phyloP scores from a whole-genome alignment of 2,888 invertebrate species.

The Drosophila borborema region DNA sequence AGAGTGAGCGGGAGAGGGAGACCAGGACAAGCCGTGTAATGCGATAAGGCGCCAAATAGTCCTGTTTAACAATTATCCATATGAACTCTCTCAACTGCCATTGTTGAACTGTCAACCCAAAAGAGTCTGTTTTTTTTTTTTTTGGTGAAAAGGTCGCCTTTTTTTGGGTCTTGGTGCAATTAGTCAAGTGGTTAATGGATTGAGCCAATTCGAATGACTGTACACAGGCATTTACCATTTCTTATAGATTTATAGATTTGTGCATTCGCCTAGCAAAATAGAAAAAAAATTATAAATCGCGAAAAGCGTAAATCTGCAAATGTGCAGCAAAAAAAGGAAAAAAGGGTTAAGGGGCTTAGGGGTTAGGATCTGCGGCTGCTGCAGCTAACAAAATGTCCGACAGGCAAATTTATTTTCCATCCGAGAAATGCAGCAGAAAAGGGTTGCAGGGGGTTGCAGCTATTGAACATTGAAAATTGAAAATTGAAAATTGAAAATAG shows the following conservation, averaged over 20 bases:
- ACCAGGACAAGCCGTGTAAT: constrained; percentile 57
- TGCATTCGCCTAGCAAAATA: constrained; percentile 34
- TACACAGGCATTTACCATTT: constrained; percentile 20
- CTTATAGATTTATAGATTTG: constrained; percentile 25
- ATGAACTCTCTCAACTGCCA: constrained; percentile 48
- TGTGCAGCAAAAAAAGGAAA: constrained; percentile 5
- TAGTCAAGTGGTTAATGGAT: constrained; percentile 81
- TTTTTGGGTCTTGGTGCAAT: constrained; percentile 52
- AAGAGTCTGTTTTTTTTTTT: constrained; percentile 64
- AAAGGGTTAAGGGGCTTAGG: constrained; percentile 72
- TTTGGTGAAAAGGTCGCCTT: constrained; percentile 66
- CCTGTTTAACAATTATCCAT: constrained; percentile 55
- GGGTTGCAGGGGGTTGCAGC: constrained; percentile 32
- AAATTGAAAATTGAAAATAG: constrained; percentile 4
- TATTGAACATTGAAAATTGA: constrained; percentile 8
- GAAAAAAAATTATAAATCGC: constrained; percentile 9
- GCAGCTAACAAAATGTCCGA: constrained; percentile 41
- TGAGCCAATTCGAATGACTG: constrained; percentile 50
- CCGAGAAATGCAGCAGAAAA: constrained; percentile 13
- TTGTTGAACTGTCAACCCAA: constrained; percentile 52
- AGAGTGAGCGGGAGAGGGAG: background rate
- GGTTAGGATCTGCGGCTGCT: constrained; percentile 62
- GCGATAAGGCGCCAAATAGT: constrained; percentile 68
- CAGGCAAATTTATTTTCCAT: constrained; percentile 52
- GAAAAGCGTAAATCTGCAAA: constrained; percentile 37